Evolutionary conservation across 2,113 vertebrate genomes (phyloP).

Genomic region (Coryphaenoides rupestris): DNA sequence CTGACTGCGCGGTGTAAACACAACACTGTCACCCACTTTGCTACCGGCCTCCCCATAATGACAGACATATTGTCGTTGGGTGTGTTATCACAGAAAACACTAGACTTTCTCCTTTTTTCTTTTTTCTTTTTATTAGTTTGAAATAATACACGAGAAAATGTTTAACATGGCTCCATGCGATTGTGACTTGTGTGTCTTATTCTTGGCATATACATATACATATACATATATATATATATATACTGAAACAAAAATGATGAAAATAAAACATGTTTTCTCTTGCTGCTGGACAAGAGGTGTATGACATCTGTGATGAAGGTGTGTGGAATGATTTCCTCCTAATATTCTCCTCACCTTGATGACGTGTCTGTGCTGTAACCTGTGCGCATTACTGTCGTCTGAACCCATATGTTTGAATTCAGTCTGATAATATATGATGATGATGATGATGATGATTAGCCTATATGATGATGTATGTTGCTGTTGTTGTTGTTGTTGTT

Average conservation of each 20-base stretch:
- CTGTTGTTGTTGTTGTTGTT: constrained; percentile 2
- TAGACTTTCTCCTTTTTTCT: constrained; percentile 35
- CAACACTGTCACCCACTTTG: constrained; percentile 18
- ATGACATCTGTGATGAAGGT: constrained; percentile 82
- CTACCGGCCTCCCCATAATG: not conserved
- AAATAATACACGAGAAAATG: constrained; percentile 8
- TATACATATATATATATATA: no score
- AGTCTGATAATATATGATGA: constrained; percentile 35
- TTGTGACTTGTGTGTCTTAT: constrained; percentile 51
- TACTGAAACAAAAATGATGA: constrained; percentile 66
- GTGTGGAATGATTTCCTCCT: constrained; percentile 75
- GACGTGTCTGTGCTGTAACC: constrained; percentile 65
- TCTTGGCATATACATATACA: constrained; percentile 53
- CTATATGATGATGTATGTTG: no score
- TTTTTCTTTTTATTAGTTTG: not conserved
- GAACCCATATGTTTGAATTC: constrained; percentile 32
- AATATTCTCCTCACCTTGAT: constrained; percentile 66
- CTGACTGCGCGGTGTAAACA: constrained; percentile 28
- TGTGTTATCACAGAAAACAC: not conserved
- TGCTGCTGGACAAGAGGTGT: constrained; percentile 81
- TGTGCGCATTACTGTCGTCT: constrained; percentile 47
- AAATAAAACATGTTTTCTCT: constrained; percentile 77
- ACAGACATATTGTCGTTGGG: not conserved
- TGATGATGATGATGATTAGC: no score
- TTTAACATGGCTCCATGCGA: constrained; percentile 34